Conservation (phyloP, 2,888 invertebrate species). For the Parapristionchus giblindavisi region DNA sequence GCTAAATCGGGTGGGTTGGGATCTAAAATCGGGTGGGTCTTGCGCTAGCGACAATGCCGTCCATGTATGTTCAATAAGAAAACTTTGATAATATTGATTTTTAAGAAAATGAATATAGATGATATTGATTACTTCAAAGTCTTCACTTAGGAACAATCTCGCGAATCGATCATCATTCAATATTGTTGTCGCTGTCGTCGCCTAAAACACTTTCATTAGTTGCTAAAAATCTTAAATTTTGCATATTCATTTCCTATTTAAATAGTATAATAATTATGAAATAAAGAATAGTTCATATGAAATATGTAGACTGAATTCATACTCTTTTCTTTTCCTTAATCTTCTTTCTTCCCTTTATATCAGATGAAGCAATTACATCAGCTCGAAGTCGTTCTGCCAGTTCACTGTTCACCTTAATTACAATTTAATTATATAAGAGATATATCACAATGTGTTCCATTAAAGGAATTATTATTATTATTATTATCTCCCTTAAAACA, state of each 20-base stretch:
- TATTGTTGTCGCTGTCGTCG: conserved; percentile 73
- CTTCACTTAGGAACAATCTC: conserved; percentile 86
- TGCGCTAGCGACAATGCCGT: too few species aligned
- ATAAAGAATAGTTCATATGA: conserved; percentile 23
- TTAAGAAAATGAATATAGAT: neutral
- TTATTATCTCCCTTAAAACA: neutral
- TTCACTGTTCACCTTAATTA: conserved; percentile 54
- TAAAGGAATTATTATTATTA: too few species aligned
- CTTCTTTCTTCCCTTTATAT: conserved; percentile 67
- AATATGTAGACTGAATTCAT: conserved; percentile 54
- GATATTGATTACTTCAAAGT: conserved; percentile 73
- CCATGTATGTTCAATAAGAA: too few species aligned
- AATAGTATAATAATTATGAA: too few species aligned
- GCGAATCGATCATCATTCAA: conserved; percentile 89
- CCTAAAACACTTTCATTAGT: conserved; percentile 39
- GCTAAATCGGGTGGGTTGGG: too few species aligned
- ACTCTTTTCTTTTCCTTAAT: conserved; percentile 75
- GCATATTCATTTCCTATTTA: neutral
- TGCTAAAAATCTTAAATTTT: neutral
- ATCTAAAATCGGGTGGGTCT: too few species aligned
- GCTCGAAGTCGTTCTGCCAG: conserved; percentile 59
- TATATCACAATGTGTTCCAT: neutral
- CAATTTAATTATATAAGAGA: neutral
- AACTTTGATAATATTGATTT: too few species aligned
- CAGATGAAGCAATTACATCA: conserved; percentile 41